Evolutionary conservation across 2,113 vertebrate species (phyloP).

Genomic region (Prochilodus magdalenae): DNA sequence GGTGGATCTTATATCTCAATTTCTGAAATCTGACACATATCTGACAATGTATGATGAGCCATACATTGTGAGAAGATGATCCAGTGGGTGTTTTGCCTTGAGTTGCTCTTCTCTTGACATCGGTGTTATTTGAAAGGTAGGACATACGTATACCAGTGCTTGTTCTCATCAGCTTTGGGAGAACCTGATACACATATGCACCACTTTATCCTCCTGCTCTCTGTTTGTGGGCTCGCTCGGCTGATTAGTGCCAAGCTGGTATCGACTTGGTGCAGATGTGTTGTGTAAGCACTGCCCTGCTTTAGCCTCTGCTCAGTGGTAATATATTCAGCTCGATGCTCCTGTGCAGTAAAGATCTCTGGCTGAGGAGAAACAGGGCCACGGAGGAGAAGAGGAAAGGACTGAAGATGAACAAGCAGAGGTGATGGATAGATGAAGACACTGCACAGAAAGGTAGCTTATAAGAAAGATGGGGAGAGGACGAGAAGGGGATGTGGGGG

Average conservation of each 20-base stretch:
- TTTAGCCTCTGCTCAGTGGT: neutral
- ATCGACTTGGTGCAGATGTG: constrained; percentile 28
- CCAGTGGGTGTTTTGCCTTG: too few species aligned
- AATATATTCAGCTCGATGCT: constrained; percentile 24
- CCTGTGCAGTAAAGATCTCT: neutral
- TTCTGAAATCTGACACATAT: too few species aligned
- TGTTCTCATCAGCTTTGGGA: neutral
- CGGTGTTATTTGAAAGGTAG: too few species aligned
- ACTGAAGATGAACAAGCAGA: neutral
- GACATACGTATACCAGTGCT: too few species aligned
- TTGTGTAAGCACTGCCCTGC: constrained; percentile 7
- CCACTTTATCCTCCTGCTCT: neutral
- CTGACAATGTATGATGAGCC: too few species aligned
- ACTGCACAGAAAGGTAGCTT: neutral
- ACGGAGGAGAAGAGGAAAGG: neutral
- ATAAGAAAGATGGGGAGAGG: constrained; percentile 27
- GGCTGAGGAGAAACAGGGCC: neutral
- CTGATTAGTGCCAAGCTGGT: neutral
- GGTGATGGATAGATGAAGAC: constrained; percentile 1
- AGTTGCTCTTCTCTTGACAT: too few species aligned
- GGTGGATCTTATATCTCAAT: too few species aligned
- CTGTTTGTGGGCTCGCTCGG: neutral
- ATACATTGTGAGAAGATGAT: too few species aligned
- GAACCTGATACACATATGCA: constrained; percentile 30
- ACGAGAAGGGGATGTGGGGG: constrained; percentile 54